phyloP scores from a whole-genome alignment of 2,888 invertebrate genomes.

The Chydorus sphaericus region DNA sequence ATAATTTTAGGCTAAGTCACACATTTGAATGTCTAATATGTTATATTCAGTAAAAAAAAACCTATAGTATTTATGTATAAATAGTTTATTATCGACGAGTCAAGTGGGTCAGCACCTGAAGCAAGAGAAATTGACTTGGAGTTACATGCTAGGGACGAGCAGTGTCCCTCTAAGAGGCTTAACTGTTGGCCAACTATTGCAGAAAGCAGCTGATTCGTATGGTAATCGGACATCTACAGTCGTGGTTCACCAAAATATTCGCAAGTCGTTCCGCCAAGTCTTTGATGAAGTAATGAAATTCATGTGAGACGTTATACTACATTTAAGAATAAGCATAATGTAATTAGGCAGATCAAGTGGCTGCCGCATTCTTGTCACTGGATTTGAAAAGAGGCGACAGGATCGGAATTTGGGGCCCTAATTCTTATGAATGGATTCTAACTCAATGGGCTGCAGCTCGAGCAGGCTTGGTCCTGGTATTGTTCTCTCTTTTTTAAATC shows the following conservation, averaged over 20 bases:
- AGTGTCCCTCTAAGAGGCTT: conserved; percentile 34
- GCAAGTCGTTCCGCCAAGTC: conserved; percentile 37
- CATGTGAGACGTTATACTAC: conserved; percentile 40
- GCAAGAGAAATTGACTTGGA: conserved; percentile 22
- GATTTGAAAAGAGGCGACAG: conserved; percentile 56
- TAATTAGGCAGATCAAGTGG: conserved; percentile 47
- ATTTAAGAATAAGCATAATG: conserved; percentile 36
- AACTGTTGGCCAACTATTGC: conserved; percentile 43
- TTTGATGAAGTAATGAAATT: conserved; percentile 34
- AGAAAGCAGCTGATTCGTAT: conserved; percentile 36
- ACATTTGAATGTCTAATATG: too few species aligned
- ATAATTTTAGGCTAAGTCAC: too few species aligned
- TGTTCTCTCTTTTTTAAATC: neutral
- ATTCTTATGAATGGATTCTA: conserved; percentile 58
- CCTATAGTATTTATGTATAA: too few species aligned
- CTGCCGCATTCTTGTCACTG: conserved; percentile 49
- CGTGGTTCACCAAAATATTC: conserved; percentile 37
- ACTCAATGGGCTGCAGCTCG: conserved; percentile 52
- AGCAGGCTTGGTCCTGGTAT: conserved; percentile 53
- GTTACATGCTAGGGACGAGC: conserved; percentile 38
- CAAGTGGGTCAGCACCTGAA: too few species aligned
- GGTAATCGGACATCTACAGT: conserved; percentile 42
- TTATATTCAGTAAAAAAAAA: too few species aligned
- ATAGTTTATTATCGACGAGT: too few species aligned
- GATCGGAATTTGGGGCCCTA: conserved; percentile 66